A percentile compares a stretch with the other conserved stretches of the same genome.
Conservation (phyloP, 2,797 vertebrate species). For the Pristis pectinata region DNA sequence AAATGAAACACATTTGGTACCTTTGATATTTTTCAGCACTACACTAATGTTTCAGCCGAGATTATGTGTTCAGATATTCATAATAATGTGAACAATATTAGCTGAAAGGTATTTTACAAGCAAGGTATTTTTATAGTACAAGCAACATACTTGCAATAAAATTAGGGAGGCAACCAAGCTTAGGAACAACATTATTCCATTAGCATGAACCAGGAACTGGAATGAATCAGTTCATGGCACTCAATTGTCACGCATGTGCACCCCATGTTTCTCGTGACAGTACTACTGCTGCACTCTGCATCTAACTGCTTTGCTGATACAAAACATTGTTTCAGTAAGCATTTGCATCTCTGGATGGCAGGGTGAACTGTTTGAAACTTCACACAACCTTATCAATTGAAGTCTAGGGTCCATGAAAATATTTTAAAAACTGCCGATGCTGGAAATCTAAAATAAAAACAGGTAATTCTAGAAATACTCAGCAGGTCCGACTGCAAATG, state of each 20-base stretch:
- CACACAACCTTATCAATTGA: neutral
- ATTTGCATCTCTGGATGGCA: neutral
- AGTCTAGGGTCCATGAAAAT: neutral
- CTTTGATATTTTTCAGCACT: no score
- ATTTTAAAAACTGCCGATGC: no score
- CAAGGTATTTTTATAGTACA: neutral
- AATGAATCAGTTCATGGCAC: neutral
- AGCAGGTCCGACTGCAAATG: no score
- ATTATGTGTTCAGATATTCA: neutral
- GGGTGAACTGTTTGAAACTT: neutral
- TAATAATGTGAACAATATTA: neutral
- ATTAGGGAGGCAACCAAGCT: neutral
- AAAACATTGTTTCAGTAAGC: neutral
- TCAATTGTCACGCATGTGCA: neutral
- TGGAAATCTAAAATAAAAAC: no score
- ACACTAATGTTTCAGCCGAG: neutral
- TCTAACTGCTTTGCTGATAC: neutral
- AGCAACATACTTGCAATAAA: neutral
- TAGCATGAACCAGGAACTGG: neutral
- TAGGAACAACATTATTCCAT: neutral
- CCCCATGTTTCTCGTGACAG: neutral
- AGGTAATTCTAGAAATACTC: no score
- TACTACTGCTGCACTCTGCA: neutral
- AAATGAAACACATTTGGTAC: neutral
- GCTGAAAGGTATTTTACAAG: neutral